phyloP scores from a whole-genome alignment of 2,797 vertebrate species.

The Silurus aristotelis region DNA sequence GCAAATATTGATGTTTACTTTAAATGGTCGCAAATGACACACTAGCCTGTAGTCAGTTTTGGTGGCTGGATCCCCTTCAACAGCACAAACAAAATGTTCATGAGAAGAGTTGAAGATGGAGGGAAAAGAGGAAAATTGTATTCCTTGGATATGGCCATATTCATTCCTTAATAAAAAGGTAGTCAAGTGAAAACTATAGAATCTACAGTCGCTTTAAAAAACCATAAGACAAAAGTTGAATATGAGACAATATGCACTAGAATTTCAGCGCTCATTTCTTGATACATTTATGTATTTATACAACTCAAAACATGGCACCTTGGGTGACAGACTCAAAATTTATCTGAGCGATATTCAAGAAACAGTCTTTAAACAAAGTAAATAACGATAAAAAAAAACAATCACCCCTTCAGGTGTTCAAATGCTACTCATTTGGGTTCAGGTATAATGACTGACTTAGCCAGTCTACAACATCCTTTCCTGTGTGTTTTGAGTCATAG shows the following conservation, averaged over 20 bases:
- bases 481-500: not conserved
- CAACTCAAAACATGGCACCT: not conserved
- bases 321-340: not conserved
- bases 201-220: not conserved
- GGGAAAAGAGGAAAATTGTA: not conserved
- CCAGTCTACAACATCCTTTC: not conserved
- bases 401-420: not conserved
- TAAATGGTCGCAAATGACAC: not conserved
- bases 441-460: no score
- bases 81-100: not conserved
- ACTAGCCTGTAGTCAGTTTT: not conserved
- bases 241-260: not conserved
- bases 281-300: not conserved
- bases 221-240: not conserved
- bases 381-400: not conserved
- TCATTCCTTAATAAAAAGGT: not conserved
- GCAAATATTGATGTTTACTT: not conserved
- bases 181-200: not conserved
- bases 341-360: not conserved
- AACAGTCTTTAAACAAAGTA: not conserved
- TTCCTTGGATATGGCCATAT: not conserved
- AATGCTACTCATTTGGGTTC: no score
- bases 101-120: not conserved
- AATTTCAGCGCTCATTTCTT: not conserved
- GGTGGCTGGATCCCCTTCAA: not conserved